Evolutionary conservation across 2,113 vertebrate genomes (phyloP), one percentile per base, ranked within the genome.

Genomic region (Semnopithecus entellus): DNA sequence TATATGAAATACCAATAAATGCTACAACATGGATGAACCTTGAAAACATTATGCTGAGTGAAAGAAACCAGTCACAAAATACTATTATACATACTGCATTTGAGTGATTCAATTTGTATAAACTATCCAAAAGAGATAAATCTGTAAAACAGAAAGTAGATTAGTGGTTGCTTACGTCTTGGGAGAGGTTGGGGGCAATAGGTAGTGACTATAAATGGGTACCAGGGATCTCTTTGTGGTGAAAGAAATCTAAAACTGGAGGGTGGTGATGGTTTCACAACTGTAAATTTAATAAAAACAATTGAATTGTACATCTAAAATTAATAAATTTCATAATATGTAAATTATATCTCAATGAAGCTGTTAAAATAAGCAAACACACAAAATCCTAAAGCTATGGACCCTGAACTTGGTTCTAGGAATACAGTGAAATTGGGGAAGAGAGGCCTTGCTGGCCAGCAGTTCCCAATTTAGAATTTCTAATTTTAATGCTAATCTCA

Each of bases 391-490:
- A 35, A 94, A 92, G 59, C 59, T 48, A 14, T 32, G 82, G 17
- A 12, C 85, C 64, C 18, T 90, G 55, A 78, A 20, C 13, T 64
- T 13, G 9, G 40, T 72, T 88, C 23, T 57, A 59, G 14, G 20
- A 14, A 57, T 76, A 61, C n/a, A 7, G n/a, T 23, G 76, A 93
- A 93, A 64, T 0, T 55, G 78, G 90, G 16, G 52, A 79, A 82
- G 48, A 86, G 72, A 86, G 64, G 48, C 5, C 38, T 61, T 91
- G 38, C 16, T 81, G 23, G 83, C 30, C 50, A 75, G 40, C 11
- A 45, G n/a, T 90, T 87, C 45, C 50, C 57, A 96, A 88, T 88
- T 86, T 68, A 73, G 30, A 88, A 59, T 94, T 10, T 52, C 45
- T 57, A 73, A 83, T 88, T 94, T 17, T 50, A 70, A 55, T 35